phyloP scores from a whole-genome alignment of 2,888 invertebrate species.

The Ichneumon xanthorius region DNA sequence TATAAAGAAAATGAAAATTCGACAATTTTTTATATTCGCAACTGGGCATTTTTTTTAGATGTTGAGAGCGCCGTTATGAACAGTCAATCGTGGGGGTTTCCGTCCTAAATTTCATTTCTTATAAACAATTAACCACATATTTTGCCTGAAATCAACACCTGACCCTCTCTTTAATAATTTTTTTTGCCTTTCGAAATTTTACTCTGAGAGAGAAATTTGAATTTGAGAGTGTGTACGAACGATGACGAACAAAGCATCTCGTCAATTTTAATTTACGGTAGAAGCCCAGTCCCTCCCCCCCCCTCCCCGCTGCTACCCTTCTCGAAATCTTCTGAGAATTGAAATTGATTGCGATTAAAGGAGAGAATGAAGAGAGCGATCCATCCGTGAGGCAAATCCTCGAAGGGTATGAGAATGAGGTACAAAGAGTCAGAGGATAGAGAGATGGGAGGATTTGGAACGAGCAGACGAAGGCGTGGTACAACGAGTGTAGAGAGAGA shows the following conservation, averaged over 20 bases:
- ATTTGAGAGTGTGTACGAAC: not conserved
- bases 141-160: no score
- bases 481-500: not conserved
- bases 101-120: no score
- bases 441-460: slow-evolving; percentile 18
- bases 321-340: slow-evolving; percentile 16
- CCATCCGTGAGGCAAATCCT: slow-evolving; percentile 9
- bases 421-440: slow-evolving; percentile 18
- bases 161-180: no score
- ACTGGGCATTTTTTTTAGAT: no score
- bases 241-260: not conserved
- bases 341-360: slow-evolving; percentile 40
- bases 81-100: no score
- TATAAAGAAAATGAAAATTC: not conserved
- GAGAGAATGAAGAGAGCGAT: slow-evolving; percentile 11
- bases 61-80: no score
- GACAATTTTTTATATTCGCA: not conserved
- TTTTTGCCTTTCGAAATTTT: not conserved
- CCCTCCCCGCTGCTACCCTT: not conserved
- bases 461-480: slow-evolving; percentile 13
- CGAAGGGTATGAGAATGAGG: not conserved
- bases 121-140: no score
- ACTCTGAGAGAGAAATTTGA: not conserved
- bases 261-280: slow-evolving; percentile 13
- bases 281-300: not conserved